Percentiles rank a stretch among this genome's conserved stretches.
Evolutionary conservation across 2,113 vertebrate genomes (phyloP).

Genomic region (Antigone vipio): DNA sequence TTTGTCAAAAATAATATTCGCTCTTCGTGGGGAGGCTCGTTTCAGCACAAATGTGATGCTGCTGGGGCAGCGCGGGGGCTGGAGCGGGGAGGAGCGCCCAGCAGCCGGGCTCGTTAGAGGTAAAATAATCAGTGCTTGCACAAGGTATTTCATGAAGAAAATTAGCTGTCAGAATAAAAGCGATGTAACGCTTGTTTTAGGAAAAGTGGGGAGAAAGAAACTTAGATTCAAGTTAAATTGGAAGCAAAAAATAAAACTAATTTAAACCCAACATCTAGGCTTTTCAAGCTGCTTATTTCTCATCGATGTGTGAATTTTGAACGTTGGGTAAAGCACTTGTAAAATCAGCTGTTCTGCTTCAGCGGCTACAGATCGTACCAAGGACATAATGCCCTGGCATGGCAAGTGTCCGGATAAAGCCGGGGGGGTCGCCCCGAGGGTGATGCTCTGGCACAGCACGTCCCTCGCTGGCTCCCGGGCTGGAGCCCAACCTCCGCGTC

Average conservation of each 20-base stretch:
- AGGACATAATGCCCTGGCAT: accelerated
- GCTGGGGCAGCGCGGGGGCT: background rate
- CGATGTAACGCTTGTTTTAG: accelerated
- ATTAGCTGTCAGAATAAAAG: background rate
- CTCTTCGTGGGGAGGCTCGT: background rate
- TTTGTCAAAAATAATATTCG: background rate
- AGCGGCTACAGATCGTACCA: accelerated
- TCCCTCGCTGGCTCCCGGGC: accelerated
- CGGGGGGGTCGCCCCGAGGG: accelerated
- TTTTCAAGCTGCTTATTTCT: background rate
- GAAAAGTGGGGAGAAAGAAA: background rate
- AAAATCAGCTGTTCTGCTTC: background rate
- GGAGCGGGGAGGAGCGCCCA: accelerated
- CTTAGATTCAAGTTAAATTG: background rate
- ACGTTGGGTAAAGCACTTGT: background rate
- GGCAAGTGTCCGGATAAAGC: accelerated
- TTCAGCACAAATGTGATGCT: background rate
- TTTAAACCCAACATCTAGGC: background rate
- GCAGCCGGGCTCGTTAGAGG: background rate
- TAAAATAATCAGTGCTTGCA: accelerated
- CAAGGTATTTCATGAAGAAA: accelerated
- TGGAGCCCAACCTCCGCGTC: accelerated
- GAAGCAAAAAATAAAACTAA: background rate
- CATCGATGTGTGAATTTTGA: background rate
- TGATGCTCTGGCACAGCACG: accelerated